phyloP scores from a whole-genome alignment of 2,113 vertebrate species.

The Pterocles orientalis region DNA sequence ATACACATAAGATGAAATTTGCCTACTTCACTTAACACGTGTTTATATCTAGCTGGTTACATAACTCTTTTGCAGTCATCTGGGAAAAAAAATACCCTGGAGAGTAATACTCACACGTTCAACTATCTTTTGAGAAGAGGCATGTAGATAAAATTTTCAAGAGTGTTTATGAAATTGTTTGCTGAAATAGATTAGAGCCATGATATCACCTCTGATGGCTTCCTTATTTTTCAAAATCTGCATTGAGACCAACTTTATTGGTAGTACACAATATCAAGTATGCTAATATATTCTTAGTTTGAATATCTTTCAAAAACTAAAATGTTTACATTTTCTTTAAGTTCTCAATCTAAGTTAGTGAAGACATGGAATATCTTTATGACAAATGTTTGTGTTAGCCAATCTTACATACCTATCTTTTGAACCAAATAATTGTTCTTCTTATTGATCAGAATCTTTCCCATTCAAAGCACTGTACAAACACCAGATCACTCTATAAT shows the following conservation, averaged over 20 bases:
- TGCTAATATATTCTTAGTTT: neutral
- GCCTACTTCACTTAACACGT: neutral
- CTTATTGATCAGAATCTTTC: neutral
- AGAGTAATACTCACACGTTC: neutral
- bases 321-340: neutral
- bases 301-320: neutral
- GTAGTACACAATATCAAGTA: neutral
- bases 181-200: neutral
- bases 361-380: neutral
- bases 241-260: neutral
- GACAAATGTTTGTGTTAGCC: neutral
- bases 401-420: neutral
- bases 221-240: neutral
- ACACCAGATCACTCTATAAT: neutral
- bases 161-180: neutral
- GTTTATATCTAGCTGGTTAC: neutral
- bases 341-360: neutral
- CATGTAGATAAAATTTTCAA: neutral
- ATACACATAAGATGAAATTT: neutral
- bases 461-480: neutral
- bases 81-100: neutral
- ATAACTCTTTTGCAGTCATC: neutral
- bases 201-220: neutral
- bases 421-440: neutral
- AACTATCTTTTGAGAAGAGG: neutral